Evolutionary conservation across 2,113 vertebrate genomes (phyloP).

Genomic region (Tylochromis polylepis): DNA sequence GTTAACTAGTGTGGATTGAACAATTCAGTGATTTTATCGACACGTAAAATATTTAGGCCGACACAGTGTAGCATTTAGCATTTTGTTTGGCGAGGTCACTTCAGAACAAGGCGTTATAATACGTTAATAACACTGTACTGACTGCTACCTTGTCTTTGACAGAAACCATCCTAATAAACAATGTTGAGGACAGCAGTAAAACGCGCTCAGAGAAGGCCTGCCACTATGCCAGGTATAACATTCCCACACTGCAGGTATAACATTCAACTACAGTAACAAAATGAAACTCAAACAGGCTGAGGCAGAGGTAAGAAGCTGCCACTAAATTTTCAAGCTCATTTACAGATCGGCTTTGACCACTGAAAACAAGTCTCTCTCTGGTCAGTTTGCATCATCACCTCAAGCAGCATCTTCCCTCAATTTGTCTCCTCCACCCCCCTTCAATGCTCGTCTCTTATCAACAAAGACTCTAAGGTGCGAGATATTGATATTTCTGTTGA

Average conservation of each 20-base stretch:
- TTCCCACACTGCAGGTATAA: conserved; percentile 1
- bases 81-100: background rate
- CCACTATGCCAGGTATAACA: conserved; percentile 2
- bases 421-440: background rate
- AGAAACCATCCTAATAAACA: background rate
- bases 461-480: background rate
- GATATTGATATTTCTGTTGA: background rate
- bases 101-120: background rate
- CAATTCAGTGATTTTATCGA: background rate
- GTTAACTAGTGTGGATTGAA: background rate
- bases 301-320: background rate
- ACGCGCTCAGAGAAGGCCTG: background rate
- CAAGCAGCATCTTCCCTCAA: conserved; percentile 12
- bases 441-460: background rate
- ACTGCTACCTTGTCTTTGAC: conserved; percentile 1
- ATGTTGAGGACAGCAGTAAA: conserved; percentile 20
- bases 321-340: background rate
- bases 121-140: background rate
- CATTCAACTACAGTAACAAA: background rate
- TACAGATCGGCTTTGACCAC: background rate
- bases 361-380: background rate
- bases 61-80: background rate
- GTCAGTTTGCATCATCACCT: background rate
- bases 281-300: background rate
- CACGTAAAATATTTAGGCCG: background rate